A percentile compares a stretch with the other conserved stretches of the same genome.
Evolutionary conservation across 2,888 invertebrate species (phyloP).

Genomic region (Volucella inflata): DNA sequence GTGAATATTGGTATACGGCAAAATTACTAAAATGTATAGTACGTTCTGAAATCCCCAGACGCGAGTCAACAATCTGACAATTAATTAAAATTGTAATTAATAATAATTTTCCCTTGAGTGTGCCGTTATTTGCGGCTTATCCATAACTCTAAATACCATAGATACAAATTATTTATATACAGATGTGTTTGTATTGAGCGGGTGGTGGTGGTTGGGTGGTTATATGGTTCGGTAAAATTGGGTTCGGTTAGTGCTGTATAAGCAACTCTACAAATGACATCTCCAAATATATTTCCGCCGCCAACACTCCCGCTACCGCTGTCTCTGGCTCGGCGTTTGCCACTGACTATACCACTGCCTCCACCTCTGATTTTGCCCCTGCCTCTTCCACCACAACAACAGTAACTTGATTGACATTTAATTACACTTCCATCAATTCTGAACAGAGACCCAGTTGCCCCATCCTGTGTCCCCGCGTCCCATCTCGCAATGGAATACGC

Average conservation of each 20-base stretch:
- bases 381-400: neutral
- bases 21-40: neutral
- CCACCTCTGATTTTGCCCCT: too few species aligned
- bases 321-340: too few species aligned
- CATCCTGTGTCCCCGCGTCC: neutral
- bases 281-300: constrained; percentile 31
- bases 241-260: neutral
- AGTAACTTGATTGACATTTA: constrained; percentile 70
- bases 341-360: too few species aligned
- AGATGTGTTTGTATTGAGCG: neutral
- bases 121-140: constrained; percentile 47
- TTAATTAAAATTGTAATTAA: constrained; percentile 72
- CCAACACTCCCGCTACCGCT: constrained; percentile 14
- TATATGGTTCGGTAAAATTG: too few species aligned
- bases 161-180: constrained; percentile 45
- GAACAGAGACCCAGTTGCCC: neutral
- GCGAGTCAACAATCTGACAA: constrained; percentile 72
- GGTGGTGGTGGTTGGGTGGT: constrained; percentile 4
- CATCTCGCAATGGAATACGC: constrained; percentile 38
- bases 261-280: constrained; percentile 45
- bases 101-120: constrained; percentile 62
- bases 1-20: neutral
- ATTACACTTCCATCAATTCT: constrained; percentile 66
- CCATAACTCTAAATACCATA: constrained; percentile 28
- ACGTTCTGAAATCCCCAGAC: constrained; percentile 37